Percentiles rank a stretch among this genome's conserved stretches.
phyloP scores from a whole-genome alignment of 2,888 invertebrate genomes.

The Aricia artaxerxes region DNA sequence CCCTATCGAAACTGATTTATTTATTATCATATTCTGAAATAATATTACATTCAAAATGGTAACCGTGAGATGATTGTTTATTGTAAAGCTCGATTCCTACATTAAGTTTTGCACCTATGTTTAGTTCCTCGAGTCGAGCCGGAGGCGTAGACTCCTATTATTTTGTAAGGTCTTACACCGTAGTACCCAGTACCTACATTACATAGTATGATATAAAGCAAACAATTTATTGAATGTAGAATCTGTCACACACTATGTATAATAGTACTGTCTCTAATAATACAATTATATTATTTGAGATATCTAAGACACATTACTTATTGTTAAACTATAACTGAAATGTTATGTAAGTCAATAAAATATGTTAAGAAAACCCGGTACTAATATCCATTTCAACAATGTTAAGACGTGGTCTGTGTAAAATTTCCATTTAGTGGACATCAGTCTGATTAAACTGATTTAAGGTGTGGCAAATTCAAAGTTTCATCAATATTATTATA shows the following conservation, averaged over 20 bases:
- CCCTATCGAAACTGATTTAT: not conserved
- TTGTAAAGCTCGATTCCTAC: constrained; percentile 24
- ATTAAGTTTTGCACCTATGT: constrained; percentile 36
- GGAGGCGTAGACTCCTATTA: not conserved
- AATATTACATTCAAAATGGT: constrained; percentile 6
- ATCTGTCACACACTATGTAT: not conserved
- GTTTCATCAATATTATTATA: not conserved
- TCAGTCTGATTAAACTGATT: not conserved
- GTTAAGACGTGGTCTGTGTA: too few species aligned
- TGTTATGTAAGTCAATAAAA: too few species aligned
- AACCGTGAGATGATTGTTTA: constrained; percentile 19
- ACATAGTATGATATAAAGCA: not conserved
- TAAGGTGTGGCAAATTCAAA: not conserved
- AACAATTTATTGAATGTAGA: not conserved
- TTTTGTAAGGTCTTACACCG: constrained; percentile 15
- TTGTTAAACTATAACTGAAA: not conserved
- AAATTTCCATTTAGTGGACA: too few species aligned
- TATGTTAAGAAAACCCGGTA: too few species aligned
- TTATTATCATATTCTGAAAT: constrained; percentile 11
- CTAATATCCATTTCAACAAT: too few species aligned
- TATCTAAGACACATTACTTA: not conserved
- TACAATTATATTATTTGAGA: not conserved
- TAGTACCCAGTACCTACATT: not conserved
- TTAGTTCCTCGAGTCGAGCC: constrained; percentile 34
- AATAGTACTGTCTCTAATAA: not conserved